Base-by-base conservation (phyloP, 2,113 vertebrate genomes). In the Malurus cyaneus region DNA sequence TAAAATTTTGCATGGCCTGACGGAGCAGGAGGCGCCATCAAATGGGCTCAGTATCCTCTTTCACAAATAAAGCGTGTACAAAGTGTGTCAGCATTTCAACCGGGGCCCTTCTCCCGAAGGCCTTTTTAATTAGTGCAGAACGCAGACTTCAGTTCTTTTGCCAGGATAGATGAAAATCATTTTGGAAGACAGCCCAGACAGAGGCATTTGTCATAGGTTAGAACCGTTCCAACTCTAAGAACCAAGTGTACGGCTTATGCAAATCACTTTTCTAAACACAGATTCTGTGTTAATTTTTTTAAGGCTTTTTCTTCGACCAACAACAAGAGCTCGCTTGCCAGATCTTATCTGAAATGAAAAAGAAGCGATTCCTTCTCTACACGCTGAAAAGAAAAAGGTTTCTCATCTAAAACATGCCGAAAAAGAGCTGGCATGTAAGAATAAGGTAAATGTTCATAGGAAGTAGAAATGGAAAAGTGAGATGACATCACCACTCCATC, bases 61-160 rank as follows among this genome's bases (percentile, higher is more conserved):
- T 97, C 97, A 97, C 97, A 98, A 97, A 97, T 94, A 86, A 97
- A 98, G 98, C 96, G 97, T 98, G 98, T 97, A 97, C 92, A 88
- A 97, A 98, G 98, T 98, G 98, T 98, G 98, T 98, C 98, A 98
- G 98, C 98, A 97, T 97, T 97, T 98, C 97, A 96, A 94, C 96
- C 96, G 97, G 92, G 96, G 97, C 97, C 97, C 97, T 97, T 96
- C 97, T 97, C 96, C 94, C 97, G 97, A 98, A 98, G 98, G 97
- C 97, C 94, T 97, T 99, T 99, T 99, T 99, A 99, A 99, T 99
- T 98, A 98, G 98, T 97, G 97, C 97, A 98, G 98, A 99, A 98
- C 97, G 98, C 98, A 97, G 98, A 98, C 98, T 98, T 98, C 97
- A 98, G 98, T 98, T 98, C 97, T 96, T 97, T 97, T 98, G 98